These are phyloP conservation scores for Diorhabda carinulata DNA, from an alignment of 1,140 invertebrate genomes.

Conservation along the genomic window DNA sequence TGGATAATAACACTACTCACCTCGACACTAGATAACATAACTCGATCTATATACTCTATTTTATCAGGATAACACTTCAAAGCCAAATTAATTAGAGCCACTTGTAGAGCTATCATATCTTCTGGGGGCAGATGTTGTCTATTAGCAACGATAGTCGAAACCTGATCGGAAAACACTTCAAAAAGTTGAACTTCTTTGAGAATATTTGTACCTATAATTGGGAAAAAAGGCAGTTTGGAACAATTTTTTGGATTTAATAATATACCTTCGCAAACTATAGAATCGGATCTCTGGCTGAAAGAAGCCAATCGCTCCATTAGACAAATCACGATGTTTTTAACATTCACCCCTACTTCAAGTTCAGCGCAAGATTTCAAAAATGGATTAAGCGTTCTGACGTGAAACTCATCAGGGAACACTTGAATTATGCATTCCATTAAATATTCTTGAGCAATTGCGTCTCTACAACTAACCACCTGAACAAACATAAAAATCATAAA, in stretches of 20 bases:
- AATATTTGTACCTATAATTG: slow-evolving; percentile 30
- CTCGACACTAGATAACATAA: slow-evolving; percentile 84
- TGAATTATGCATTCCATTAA: slow-evolving; percentile 99
- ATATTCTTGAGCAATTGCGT: slow-evolving; percentile 99
- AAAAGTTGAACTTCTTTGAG: slow-evolving; percentile 82
- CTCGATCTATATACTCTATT: slow-evolving; percentile 93
- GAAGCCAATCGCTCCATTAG: slow-evolving; percentile 88
- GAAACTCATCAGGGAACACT: slow-evolving; percentile 99
- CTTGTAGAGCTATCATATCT: slow-evolving; percentile 94
- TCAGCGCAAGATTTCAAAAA: slow-evolving; percentile 97
- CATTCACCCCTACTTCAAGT: slow-evolving; percentile 91
- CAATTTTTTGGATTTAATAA: neutral
- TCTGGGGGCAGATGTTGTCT: slow-evolving; percentile 91
- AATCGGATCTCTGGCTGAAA: slow-evolving; percentile 72
- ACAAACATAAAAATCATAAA: neutral
- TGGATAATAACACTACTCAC: slow-evolving; percentile 19
- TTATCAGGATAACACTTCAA: slow-evolving; percentile 94
- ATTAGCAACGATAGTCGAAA: slow-evolving; percentile 88
- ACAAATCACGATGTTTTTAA: slow-evolving; percentile 97
- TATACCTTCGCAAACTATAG: slow-evolving; percentile 30
- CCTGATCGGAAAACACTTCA: slow-evolving; percentile 98
- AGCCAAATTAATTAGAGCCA: slow-evolving; percentile 91
- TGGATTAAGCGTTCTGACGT: slow-evolving; percentile 89
- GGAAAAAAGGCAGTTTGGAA: neutral
- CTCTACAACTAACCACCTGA: slow-evolving; percentile 92